These are phyloP conservation scores for Anguilla megastoma DNA, from an alignment of 2,797 vertebrate species.

Conservation along the genomic window DNA sequence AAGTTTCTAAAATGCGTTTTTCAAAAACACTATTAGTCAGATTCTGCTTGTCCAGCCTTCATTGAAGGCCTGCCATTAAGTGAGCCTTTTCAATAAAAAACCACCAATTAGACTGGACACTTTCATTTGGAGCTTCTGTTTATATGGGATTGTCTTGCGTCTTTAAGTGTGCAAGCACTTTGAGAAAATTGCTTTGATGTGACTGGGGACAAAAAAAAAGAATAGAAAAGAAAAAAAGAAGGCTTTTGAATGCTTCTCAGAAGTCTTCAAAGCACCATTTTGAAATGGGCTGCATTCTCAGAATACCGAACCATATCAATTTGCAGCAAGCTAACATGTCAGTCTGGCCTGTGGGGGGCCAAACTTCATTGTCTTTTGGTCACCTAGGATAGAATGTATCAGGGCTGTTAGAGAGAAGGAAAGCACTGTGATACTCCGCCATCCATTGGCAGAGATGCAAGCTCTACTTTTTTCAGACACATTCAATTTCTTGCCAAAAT, in stretches of 20 bases:
- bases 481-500: not conserved
- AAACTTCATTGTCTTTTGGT: not conserved
- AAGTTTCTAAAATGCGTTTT: not conserved
- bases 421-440: not conserved
- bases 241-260: not conserved
- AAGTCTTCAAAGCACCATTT: constrained; percentile 11
- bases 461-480: not conserved
- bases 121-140: not conserved
- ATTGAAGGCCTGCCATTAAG: not conserved
- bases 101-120: not conserved
- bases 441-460: not conserved
- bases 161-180: not conserved
- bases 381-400: not conserved
- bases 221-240: not conserved
- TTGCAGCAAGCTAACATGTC: not conserved
- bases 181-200: constrained; percentile 1
- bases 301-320: not conserved
- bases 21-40: not conserved
- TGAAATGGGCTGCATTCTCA: not conserved
- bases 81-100: not conserved
- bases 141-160: not conserved
- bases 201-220: not conserved
- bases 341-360: not conserved
- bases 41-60: not conserved
- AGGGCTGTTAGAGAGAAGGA: not conserved